Evolutionary conservation across 35 echinoderm and acorn worm genomes (phyloP).

Genomic region (Ophiothrix spiculata): DNA sequence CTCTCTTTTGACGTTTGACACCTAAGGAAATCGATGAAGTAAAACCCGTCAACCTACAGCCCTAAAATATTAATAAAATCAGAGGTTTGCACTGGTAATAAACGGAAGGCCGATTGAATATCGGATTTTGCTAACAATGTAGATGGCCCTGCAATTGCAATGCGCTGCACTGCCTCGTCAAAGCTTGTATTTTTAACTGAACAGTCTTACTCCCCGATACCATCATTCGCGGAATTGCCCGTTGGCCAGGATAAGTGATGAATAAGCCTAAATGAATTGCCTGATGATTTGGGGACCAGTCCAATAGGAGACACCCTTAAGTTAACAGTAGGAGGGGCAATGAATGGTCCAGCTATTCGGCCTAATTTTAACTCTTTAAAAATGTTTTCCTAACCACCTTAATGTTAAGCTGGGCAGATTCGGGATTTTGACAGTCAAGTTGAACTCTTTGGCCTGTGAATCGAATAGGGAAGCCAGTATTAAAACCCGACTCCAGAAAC

Average conservation of each 20-base stretch:
- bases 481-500: too few species aligned
- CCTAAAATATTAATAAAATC: too few species aligned
- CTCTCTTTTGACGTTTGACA: too few species aligned
- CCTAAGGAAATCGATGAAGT: too few species aligned
- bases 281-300: neutral
- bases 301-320: neutral
- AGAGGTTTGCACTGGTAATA: neutral
- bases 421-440: too few species aligned
- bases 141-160: neutral
- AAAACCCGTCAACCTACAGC: too few species aligned
- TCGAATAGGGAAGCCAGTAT: too few species aligned
- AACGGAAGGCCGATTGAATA: neutral
- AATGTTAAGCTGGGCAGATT: neutral
- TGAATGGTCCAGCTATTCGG: slow-evolving; percentile 8
- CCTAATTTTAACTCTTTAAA: neutral
- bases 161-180: neutral
- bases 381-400: neutral
- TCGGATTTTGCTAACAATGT: neutral
- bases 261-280: neutral
- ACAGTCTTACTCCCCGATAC: neutral
- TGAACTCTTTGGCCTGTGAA: too few species aligned
- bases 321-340: neutral
- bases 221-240: neutral
- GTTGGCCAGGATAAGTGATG: neutral
- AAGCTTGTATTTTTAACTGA: neutral